Evolutionary conservation across 2,888 invertebrate genomes (phyloP).

Genomic region (Odontocerum albicorne): DNA sequence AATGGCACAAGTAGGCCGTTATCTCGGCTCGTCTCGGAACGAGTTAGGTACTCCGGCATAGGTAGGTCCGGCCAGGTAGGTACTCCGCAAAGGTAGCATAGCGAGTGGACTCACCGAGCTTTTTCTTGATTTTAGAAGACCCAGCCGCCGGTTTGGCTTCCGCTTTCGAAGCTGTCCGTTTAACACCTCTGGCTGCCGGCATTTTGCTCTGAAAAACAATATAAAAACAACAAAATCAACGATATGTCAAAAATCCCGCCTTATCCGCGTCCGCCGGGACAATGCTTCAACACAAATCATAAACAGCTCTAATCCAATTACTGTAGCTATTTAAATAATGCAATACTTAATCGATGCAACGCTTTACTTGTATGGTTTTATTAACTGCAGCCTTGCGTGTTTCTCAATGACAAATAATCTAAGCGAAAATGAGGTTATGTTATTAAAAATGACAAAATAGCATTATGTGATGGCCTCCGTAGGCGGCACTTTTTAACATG

Average conservation of each 20-base stretch:
- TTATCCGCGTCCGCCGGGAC: not conserved
- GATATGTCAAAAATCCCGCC: conserved; percentile 3
- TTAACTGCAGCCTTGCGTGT: conserved; percentile 7
- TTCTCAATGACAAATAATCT: conserved; percentile 29
- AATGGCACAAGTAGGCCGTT: too few species aligned
- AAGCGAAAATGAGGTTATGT: conserved; percentile 28
- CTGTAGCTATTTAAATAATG: conserved; percentile 4
- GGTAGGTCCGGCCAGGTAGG: not conserved
- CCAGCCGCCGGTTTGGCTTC: conserved; percentile 45
- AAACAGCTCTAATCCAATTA: conserved; percentile 18
- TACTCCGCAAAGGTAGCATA: not conserved
- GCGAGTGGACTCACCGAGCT: conserved; percentile 38
- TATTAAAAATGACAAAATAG: conserved; percentile 30
- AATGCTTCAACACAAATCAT: not conserved
- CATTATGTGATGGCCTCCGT: conserved; percentile 21
- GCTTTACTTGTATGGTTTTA: conserved; percentile 27
- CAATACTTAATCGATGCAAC: not conserved
- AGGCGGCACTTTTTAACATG: conserved; percentile 20
- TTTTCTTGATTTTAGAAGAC: conserved; percentile 53
- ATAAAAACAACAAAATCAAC: not conserved
- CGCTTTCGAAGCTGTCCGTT: conserved; percentile 55
- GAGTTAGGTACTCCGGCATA: not conserved
- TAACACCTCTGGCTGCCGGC: conserved; percentile 58
- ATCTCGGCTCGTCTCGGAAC: not conserved
- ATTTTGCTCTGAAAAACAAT: conserved; percentile 41